These are phyloP conservation scores for Xerus rutilus DNA, from an alignment of 2,797 vertebrate genomes.

Conservation along the genomic window DNA sequence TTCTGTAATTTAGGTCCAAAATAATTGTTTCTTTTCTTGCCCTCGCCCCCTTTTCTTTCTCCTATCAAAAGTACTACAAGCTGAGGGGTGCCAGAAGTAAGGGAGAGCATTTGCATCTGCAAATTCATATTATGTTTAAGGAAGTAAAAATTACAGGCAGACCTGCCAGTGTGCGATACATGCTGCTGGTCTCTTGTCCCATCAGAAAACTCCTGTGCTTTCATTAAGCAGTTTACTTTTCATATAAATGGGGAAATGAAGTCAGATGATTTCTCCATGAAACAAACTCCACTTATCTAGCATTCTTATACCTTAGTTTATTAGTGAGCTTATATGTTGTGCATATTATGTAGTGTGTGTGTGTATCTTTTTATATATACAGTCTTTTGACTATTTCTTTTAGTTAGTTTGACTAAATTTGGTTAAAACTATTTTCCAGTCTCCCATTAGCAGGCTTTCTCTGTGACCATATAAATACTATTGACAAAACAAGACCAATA, in stretches of 20 bases:
- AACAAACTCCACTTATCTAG: not conserved
- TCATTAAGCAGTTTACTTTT: not conserved
- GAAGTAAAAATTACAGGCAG: not conserved
- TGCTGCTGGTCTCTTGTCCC: not conserved
- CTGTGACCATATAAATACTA: slow-evolving; percentile 5
- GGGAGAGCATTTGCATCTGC: not conserved
- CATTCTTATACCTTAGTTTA: not conserved
- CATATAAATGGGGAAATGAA: not conserved
- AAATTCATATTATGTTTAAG: not conserved
- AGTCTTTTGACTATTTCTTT: slow-evolving; percentile 22
- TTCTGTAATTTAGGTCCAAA: not conserved
- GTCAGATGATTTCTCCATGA: slow-evolving; percentile 18
- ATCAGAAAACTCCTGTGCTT: not conserved
- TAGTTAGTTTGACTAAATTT: slow-evolving; percentile 10
- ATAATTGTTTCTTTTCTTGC: not conserved
- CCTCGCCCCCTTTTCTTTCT: not conserved
- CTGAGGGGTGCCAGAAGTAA: not conserved
- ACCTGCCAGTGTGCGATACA: not conserved
- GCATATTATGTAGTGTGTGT: no score
- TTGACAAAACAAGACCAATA: not conserved
- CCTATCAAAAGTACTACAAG: not conserved
- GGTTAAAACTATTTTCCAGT: slow-evolving; percentile 11
- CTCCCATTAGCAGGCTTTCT: slow-evolving; percentile 54
- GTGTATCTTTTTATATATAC: no score
- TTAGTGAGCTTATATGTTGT: no score